Base-by-base conservation (phyloP, 1,140 invertebrate species). In the Pogonomyrmex barbatus region DNA sequence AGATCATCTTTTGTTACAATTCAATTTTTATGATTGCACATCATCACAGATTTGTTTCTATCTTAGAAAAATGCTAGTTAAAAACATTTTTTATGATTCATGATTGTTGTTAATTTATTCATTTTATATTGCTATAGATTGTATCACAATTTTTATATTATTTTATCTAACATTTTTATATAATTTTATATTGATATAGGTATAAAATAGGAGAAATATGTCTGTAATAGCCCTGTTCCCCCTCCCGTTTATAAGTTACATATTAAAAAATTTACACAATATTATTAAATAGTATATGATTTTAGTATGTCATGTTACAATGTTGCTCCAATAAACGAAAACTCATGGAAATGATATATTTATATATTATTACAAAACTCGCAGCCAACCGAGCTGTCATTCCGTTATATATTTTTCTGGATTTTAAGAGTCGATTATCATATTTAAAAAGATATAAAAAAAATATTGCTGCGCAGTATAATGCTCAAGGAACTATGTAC, bases 1-100 rank as follows among this genome's bases (percentile, higher is more conserved):
- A 56, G 33, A 36, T 71, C 45, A 71, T 85, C 4, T 47, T 83
- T 60, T 73, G 42, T 54, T 73, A 73, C 3, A 5, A 70, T 58
- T 8, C 36, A 42, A n/a, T 42, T 33, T 45, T 70, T 67, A 67
- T 6, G n/a, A 45, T 50, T 3, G 14, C 5, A 36, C 17, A 10
- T 30, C 17, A 5, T 54, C 14, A 12, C 14, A 17, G 8, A 39
- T 33, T 9, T 56, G 42, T 4, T 9, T 24, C 1, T 52, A 30
- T 4, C 39, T n/a, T 33, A 17, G 14, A 45, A 39, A 78, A 0
- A 4, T 10, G 52, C 17, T n/a, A 36, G 10, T 68, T 12, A n/a
- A 33, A 45, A 36, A 42, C 14, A 50, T 47, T 65, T 24, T 65
- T 1, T 8, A n/a, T 33, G 3, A 68, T 30, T 81, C 47, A 4